These are phyloP conservation scores for Camponotus floridanus DNA, from an alignment of 1,140 invertebrate genomes.

Conservation along the genomic window DNA sequence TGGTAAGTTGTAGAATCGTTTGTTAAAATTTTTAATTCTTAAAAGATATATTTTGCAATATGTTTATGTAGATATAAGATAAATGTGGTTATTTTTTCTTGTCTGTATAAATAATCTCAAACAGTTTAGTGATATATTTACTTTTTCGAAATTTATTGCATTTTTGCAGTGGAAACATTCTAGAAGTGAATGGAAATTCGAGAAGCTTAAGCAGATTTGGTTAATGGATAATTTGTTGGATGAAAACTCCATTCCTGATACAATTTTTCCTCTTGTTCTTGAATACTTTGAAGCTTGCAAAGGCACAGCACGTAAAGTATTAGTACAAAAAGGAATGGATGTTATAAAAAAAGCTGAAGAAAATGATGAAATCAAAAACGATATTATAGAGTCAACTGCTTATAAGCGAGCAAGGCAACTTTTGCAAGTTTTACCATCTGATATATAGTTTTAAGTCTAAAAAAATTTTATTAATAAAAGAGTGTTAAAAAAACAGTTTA, in stretches of 20 bases:
- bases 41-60: not conserved
- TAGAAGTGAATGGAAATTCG: conserved; percentile 91
- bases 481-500: conserved; percentile 16
- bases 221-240: conserved; percentile 90
- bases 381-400: conserved; percentile 81
- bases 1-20: conserved; percentile 69
- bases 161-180: conserved; percentile 89
- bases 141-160: not conserved
- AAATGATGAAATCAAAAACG: conserved; percentile 80
- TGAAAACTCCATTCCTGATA: conserved; percentile 86
- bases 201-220: conserved; percentile 92
- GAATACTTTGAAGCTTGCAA: conserved; percentile 90
- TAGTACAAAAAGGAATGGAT: conserved; percentile 88
- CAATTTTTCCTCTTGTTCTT: conserved; percentile 88
- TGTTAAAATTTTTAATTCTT: not conserved
- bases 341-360: conserved; percentile 89
- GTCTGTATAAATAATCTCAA: conserved; percentile 15
- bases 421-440: conserved; percentile 84
- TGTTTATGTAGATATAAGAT: not conserved
- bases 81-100: conserved; percentile 29
- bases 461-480: conserved; percentile 44
- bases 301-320: conserved; percentile 88
- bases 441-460: conserved; percentile 69
- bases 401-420: conserved; percentile 87
- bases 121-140: conserved; percentile 6